A percentile compares a stretch with the other conserved stretches of the same genome.
These are phyloP conservation scores for Parasteatoda tepidariorum DNA, from an alignment of 1,140 invertebrate species.

Conservation along the genomic window DNA sequence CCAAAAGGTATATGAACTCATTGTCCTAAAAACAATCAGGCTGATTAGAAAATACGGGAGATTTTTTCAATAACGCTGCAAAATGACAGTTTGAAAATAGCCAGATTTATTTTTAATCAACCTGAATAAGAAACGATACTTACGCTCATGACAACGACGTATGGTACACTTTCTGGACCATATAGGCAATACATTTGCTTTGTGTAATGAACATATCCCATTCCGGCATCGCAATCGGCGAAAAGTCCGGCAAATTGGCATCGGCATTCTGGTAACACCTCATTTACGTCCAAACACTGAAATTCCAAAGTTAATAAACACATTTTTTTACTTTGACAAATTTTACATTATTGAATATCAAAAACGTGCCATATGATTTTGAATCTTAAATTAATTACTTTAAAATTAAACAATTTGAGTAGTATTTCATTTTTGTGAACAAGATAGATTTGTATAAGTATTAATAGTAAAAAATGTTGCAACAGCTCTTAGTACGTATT, in stretches of 20 bases:
- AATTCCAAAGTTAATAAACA: neutral
- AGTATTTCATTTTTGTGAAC: neutral
- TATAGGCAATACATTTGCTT: slow-evolving; percentile 69
- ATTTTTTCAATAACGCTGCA: no score
- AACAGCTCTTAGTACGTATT: neutral
- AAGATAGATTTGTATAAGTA: neutral
- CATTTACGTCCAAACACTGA: slow-evolving; percentile 67
- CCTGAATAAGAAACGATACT: slow-evolving; percentile 37
- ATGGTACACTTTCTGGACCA: slow-evolving; percentile 60
- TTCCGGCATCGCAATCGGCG: slow-evolving; percentile 67
- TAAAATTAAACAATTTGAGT: neutral
- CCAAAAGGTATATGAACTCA: no score
- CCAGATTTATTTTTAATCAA: no score
- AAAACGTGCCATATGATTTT: neutral
- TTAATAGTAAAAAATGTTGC: neutral
- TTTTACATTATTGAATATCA: neutral
- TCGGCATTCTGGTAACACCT: slow-evolving; percentile 62
- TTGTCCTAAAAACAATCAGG: no score
- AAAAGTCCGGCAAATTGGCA: slow-evolving; percentile 68
- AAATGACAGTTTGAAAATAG: no score
- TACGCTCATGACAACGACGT: slow-evolving; percentile 67
- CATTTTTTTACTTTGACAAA: neutral
- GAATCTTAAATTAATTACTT: neutral
- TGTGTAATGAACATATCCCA: slow-evolving; percentile 70
- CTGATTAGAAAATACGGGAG: no score